phyloP scores from a whole-genome alignment of 2,888 invertebrate species.

The Metellina segmentata region DNA sequence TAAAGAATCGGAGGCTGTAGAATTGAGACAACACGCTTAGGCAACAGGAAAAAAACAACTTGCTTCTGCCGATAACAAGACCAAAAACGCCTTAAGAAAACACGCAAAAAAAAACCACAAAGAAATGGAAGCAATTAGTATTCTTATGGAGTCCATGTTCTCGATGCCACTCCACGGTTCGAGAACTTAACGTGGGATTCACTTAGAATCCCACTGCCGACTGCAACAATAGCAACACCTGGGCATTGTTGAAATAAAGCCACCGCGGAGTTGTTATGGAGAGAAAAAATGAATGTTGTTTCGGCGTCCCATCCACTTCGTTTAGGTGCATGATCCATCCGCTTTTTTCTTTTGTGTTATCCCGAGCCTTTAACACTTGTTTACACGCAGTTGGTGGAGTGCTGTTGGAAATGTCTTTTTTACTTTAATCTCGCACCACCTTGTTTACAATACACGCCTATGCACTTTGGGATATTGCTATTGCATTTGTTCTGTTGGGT shows the following conservation, averaged over 20 bases:
- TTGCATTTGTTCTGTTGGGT: too few species aligned
- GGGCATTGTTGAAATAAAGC: slow-evolving; percentile 42
- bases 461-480: too few species aligned
- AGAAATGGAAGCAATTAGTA: slow-evolving; percentile 45
- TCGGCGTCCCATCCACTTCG: too few species aligned
- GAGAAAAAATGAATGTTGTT: not conserved
- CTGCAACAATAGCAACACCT: slow-evolving; percentile 48
- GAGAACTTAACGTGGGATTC: slow-evolving; percentile 50
- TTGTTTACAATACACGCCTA: too few species aligned
- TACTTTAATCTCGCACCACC: too few species aligned
- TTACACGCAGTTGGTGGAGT: slow-evolving; percentile 6
- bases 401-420: too few species aligned
- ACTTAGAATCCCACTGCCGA: slow-evolving; percentile 16
- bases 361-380: not conserved
- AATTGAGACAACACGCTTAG: not conserved
- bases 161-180: slow-evolving; percentile 3
- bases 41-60: slow-evolving; percentile 1
- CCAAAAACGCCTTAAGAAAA: slow-evolving; percentile 4
- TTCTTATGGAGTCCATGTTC: slow-evolving; percentile 23
- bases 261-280: slow-evolving; percentile 23
- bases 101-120: not conserved
- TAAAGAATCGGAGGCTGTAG: not conserved
- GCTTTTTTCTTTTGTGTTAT: slow-evolving; percentile 4
- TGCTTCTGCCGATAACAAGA: not conserved
- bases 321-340: too few species aligned